These are phyloP conservation scores for Monopis laevigella DNA, from an alignment of 2,888 invertebrate genomes.

Conservation along the genomic window DNA sequence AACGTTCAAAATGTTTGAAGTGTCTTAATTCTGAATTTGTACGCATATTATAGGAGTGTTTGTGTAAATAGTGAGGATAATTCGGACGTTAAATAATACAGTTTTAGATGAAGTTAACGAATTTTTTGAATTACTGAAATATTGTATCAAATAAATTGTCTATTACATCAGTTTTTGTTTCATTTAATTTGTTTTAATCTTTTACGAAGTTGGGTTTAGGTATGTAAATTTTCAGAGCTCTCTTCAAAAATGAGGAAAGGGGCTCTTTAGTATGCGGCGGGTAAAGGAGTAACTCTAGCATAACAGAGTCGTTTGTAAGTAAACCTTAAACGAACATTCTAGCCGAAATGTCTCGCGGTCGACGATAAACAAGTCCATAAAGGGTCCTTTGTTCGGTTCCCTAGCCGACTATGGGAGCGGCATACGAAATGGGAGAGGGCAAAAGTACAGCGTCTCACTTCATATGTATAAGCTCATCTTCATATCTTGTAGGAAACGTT, in stretches of 20 bases:
- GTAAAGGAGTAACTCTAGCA: conserved; percentile 10
- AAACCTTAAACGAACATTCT: conserved; percentile 26
- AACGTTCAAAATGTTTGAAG: conserved; percentile 20
- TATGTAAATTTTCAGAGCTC: conserved; percentile 2
- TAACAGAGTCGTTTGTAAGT: conserved; percentile 12
- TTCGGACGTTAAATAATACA: conserved; percentile 23
- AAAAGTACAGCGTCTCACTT: conserved; percentile 7
- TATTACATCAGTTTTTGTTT: conserved; percentile 22
- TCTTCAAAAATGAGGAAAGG: conserved; percentile 1
- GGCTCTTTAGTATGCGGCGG: conserved; percentile 8
- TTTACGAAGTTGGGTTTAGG: background rate
- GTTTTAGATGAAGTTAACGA: conserved; percentile 45
- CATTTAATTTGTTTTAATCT: background rate
- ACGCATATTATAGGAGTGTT: conserved; percentile 3
- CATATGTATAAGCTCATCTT: conserved; percentile 11
- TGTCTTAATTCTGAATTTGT: conserved; percentile 10
- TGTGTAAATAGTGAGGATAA: conserved; percentile 53
- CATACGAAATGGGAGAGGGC: conserved; percentile 25
- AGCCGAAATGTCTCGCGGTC: conserved; percentile 32
- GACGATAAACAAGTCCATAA: conserved; percentile 39
- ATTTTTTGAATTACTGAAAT: conserved; percentile 40
- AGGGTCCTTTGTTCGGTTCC: conserved; percentile 35
- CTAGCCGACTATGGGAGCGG: conserved; percentile 23
- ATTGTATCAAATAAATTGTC: conserved; percentile 51
- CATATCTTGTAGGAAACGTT: conserved; percentile 9